A percentile compares a stretch with the other conserved stretches of the same genome.
Evolutionary conservation across 35 echinoderm and acorn worm species (phyloP).

Genomic region (Anneissia japonica): DNA sequence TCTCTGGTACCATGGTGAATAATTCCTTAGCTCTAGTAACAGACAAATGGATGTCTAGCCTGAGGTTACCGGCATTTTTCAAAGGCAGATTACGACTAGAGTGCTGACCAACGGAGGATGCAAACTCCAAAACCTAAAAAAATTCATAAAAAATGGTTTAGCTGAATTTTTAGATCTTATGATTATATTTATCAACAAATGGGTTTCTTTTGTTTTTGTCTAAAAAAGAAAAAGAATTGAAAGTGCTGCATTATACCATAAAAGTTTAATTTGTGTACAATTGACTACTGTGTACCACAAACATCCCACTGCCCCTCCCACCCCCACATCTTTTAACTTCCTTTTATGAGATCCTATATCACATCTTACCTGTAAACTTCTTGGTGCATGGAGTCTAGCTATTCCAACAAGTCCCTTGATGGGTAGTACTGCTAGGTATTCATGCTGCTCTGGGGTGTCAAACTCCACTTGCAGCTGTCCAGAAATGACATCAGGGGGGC

Average conservation of each 20-base stretch:
- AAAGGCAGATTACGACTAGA: conserved; percentile 52
- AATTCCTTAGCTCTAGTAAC: conserved; percentile 44
- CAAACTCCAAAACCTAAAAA: conserved; percentile 27
- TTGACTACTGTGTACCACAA: no score
- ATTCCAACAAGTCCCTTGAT: conserved; percentile 46
- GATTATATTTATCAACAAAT: no score
- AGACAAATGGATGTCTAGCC: conserved; percentile 39
- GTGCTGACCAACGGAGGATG: conserved; percentile 34
- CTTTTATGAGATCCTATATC: no score
- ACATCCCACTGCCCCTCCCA: no score
- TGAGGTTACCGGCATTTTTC: conserved; percentile 73
- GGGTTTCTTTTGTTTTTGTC: no score
- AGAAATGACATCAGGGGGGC: conserved; percentile 37
- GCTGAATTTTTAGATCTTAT: no score
- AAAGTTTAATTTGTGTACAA: no score
- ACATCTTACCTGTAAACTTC: conserved; percentile 34
- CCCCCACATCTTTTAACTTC: no score
- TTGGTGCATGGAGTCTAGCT: conserved; percentile 46
- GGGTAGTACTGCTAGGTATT: conserved; percentile 35
- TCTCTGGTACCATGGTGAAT: conserved; percentile 54
- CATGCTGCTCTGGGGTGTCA: conserved; percentile 58
- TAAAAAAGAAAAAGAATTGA: no score
- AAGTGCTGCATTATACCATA: no score
- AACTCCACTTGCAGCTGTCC: conserved; percentile 60
- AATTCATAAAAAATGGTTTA: background rate